Base-by-base conservation (phyloP, 2,888 invertebrate genomes). In the Agrochola circellaris region DNA sequence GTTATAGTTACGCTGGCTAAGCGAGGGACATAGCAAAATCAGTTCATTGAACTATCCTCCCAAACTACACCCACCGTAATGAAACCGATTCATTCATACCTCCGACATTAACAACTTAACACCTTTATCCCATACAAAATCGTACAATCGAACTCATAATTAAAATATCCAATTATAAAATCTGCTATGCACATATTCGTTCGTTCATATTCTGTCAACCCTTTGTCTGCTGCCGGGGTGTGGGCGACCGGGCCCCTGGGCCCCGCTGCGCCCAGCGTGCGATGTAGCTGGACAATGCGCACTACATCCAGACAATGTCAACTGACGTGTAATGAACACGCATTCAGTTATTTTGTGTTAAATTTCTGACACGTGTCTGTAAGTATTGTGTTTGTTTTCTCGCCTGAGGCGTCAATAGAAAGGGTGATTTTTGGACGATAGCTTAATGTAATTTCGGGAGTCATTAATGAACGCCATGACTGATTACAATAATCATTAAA, bases 281-380 rank as follows among this genome's bases (percentile, higher is more conserved):
- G 92, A 89, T 88, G 88, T 84, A 34, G 38, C 81, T 75, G 88
- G 85, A 82, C 88, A 88, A 86, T 79, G 69, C 79, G 11, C 45
- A 66, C 73, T 69, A 80, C 61, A 73, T 42, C 78, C 69, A 85
- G 90, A 88, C 88, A 89, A 88, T 82, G 66, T 45, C 72, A 75
- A 78, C 74, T 73, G 79, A 81, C 82, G 89, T 93, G 93, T 93
- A 94, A 94, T 94, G 94, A 94, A 91, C 94, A 93, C 90, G 89
- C 85, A 89, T 89, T 86, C 88, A 82, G 88, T 83, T 89, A 88
- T 89, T 89, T 87, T 90, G 89, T 90, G 89, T 90, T 86, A 88
- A 90, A 90, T 91, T 91, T 88, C 84, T 81, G 92, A 91, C 93
- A 91, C 93, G 93, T 88, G 93, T 87, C 69, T 84, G 81, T 48